Base-by-base conservation (phyloP, 2,113 vertebrate species). In the Siphamia tubifer region DNA sequence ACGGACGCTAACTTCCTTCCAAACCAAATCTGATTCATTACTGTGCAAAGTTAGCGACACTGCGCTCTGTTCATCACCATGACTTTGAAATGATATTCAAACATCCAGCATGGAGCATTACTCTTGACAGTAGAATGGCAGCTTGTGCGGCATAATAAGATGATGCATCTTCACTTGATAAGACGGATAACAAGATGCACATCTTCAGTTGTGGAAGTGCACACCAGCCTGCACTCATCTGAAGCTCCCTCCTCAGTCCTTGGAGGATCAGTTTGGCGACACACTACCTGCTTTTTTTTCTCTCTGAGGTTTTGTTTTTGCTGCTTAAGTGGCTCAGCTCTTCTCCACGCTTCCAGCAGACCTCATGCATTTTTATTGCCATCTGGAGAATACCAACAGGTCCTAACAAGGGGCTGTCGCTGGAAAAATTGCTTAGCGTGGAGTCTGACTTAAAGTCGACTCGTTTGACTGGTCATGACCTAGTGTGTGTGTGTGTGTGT, bases 311-410 rank as follows among this genome's bases (percentile, higher is more conserved):
- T 86, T 81, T 88, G 70, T 83, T 90, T 84, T 87, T 83, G 74
- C 76, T 55, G 53, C 73, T 83, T 85, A 89, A 88, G 88, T 86
- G 86, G 76, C 78, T 73, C 68, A 81, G 77, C 84, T 83, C 83
- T 79, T 83, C 83, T 86, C 82, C 76, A 61, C 58, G 48, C 47
- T 74, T 87, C 67, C 86, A 83, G 71, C 60, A 70, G 70, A 84
- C 83, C 87, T 89, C 86, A 90, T 90, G 81, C 90, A 91, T 91
- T 91, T 90, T 85, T 91, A 88, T 86, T 81, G 81, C 85, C 83
- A 90, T 92, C 89, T 90, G 86, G 90, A 91, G 84, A 84, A 91
- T 77, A 74, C 79, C 62, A 89, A 28, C 87, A 88, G 72, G 23
- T 91, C 85, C 87, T 86, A 90, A 91, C 91, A 86, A 87, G 79